phyloP scores from a whole-genome alignment of 2,888 invertebrate species.

The Drosophila rubida region DNA sequence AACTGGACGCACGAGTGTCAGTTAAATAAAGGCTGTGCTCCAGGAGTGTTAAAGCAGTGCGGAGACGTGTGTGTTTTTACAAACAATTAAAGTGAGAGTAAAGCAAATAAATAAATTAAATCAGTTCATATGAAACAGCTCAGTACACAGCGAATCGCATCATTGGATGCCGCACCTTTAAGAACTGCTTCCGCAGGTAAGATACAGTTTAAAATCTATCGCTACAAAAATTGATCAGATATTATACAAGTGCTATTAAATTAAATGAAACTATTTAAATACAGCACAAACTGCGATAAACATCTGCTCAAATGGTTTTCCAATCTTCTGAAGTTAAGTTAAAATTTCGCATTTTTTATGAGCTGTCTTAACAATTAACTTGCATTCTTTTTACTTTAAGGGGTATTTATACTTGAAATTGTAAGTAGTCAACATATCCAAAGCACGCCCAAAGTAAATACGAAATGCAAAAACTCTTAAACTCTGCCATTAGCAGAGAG shows the following conservation, averaged over 20 bases:
- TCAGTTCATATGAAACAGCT: constrained; percentile 2
- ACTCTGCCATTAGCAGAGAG: constrained; percentile 25
- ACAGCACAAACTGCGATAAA: background rate
- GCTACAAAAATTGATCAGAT: too few species aligned
- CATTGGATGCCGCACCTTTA: background rate
- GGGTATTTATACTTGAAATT: background rate
- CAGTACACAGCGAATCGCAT: background rate
- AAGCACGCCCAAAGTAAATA: constrained; percentile 13
- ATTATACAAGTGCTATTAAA: background rate
- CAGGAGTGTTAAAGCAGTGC: constrained; percentile 1
- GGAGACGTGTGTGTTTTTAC: background rate
- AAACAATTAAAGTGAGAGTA: background rate
- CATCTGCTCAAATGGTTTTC: background rate
- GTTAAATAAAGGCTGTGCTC: constrained; percentile 2
- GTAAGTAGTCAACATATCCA: background rate
- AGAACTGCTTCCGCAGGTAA: constrained; percentile 1
- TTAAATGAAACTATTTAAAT: too few species aligned
- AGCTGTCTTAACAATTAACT: background rate
- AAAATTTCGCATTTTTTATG: background rate
- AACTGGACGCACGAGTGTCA: constrained; percentile 11
- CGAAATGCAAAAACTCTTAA: constrained; percentile 8
- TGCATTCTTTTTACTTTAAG: background rate
- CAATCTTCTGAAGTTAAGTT: too few species aligned
- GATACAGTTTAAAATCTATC: too few species aligned
- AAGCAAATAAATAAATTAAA: background rate